Evolutionary conservation across 2,797 vertebrate genomes (phyloP).

Genomic region (Acanthurus lineatus): DNA sequence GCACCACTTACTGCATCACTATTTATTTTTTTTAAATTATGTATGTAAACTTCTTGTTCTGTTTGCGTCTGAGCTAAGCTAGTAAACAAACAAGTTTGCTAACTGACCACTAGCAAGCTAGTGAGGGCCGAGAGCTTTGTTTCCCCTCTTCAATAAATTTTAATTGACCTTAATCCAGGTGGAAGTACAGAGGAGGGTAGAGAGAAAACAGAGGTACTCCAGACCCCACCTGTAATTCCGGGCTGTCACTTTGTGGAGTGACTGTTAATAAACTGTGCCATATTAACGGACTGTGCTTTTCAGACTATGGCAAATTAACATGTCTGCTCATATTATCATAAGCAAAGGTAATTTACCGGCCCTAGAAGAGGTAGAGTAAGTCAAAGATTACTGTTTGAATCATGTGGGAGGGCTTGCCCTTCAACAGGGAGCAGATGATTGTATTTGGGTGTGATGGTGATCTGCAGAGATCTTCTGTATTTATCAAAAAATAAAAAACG

Average conservation of each 20-base stretch:
- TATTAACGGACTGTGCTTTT: background rate
- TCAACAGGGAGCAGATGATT: constrained; percentile 76
- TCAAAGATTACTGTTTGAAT: constrained; percentile 66
- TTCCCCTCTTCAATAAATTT: too few species aligned
- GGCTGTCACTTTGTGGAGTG: background rate
- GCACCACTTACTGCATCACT: too few species aligned
- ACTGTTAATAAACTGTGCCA: background rate
- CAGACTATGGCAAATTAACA: background rate
- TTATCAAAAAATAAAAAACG: constrained; percentile 62
- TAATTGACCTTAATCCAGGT: too few species aligned
- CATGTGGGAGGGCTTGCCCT: background rate
- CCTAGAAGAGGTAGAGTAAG: background rate
- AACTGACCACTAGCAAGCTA: background rate
- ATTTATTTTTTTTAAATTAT: too few species aligned
- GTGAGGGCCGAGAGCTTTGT: background rate
- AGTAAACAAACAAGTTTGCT: background rate
- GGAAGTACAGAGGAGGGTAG: too few species aligned
- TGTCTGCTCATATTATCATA: background rate
- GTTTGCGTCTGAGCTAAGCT: background rate
- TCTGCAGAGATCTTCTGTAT: constrained; percentile 49
- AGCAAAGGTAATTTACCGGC: too few species aligned
- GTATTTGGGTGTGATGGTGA: constrained; percentile 78
- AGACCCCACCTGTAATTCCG: background rate
- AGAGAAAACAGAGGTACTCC: too few species aligned
- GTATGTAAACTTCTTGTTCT: background rate